Percentiles rank a stretch among this genome's conserved stretches.
These are phyloP conservation scores for Paracanthobrama guichenoti DNA, from an alignment of 2,113 vertebrate species.

Conservation along the genomic window DNA sequence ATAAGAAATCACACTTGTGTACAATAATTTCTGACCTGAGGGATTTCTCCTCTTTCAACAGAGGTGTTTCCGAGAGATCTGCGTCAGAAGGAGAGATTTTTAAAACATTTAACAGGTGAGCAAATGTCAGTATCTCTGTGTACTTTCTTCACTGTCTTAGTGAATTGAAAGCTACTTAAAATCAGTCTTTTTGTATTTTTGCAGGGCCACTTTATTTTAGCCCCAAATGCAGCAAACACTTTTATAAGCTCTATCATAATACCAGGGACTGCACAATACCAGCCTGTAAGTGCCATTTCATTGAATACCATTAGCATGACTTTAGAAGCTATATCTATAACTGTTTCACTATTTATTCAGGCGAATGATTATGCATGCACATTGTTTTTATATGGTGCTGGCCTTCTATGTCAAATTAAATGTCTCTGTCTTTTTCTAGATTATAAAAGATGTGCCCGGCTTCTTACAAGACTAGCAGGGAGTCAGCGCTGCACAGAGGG, in stretches of 20 bases:
- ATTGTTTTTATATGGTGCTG: neutral
- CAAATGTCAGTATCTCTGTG: neutral
- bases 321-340: neutral
- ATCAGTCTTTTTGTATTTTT: constrained; percentile 50
- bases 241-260: constrained; percentile 89
- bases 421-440: constrained; percentile 70
- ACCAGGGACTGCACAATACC: constrained; percentile 91
- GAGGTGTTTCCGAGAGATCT: constrained; percentile 86
- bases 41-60: constrained; percentile 57
- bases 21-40: neutral
- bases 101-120: constrained; percentile 92
- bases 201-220: constrained; percentile 91
- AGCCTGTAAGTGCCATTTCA: constrained; percentile 81
- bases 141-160: neutral
- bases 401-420: neutral
- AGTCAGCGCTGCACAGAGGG: constrained; percentile 87
- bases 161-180: constrained; percentile 4
- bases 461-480: constrained; percentile 88
- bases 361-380: neutral
- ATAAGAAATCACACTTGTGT: neutral
- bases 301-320: constrained; percentile 13
- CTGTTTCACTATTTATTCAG: neutral
- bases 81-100: constrained; percentile 87
- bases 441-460: constrained; percentile 91
- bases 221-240: constrained; percentile 91